Percentiles rank a stretch among this genome's conserved stretches.
Conservation (phyloP, 2,797 vertebrate genomes). For the Cynopterus sphinx region DNA sequence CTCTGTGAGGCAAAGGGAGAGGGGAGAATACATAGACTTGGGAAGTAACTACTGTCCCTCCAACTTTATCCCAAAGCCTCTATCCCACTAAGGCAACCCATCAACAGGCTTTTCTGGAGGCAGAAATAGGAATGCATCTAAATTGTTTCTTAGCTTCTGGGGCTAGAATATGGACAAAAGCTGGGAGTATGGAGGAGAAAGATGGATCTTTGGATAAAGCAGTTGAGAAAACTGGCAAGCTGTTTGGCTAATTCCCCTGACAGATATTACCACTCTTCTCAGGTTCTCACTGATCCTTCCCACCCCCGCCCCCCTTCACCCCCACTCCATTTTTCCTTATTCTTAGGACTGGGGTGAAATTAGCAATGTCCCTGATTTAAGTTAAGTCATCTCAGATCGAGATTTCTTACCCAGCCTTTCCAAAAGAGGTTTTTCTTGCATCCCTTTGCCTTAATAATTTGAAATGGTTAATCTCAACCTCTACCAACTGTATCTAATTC, state of each 20-base stretch:
- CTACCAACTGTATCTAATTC: not conserved
- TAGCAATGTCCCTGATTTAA: not conserved
- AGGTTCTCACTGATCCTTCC: not conserved
- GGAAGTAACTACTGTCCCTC: not conserved
- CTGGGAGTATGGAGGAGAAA: not conserved
- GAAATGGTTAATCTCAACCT: not conserved
- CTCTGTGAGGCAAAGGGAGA: not conserved
- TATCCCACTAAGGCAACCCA: not conserved
- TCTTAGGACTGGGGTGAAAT: not conserved
- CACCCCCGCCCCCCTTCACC: no score
- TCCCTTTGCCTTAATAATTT: constrained; percentile 28
- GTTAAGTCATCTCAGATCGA: not conserved
- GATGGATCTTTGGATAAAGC: not conserved
- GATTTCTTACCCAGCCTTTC: not conserved
- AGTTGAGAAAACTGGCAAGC: not conserved
- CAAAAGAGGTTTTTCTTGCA: not conserved
- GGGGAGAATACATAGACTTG: not conserved
- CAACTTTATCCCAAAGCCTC: not conserved
- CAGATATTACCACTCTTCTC: not conserved
- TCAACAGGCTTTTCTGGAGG: not conserved
- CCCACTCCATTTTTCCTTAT: not conserved
- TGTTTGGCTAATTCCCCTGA: not conserved
- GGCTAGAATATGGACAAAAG: not conserved
- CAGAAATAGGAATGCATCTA: not conserved
- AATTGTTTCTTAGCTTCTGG: constrained; percentile 2